These are phyloP conservation scores for Petroica traversi DNA, from an alignment of 2,113 vertebrate genomes.

Conservation along the genomic window DNA sequence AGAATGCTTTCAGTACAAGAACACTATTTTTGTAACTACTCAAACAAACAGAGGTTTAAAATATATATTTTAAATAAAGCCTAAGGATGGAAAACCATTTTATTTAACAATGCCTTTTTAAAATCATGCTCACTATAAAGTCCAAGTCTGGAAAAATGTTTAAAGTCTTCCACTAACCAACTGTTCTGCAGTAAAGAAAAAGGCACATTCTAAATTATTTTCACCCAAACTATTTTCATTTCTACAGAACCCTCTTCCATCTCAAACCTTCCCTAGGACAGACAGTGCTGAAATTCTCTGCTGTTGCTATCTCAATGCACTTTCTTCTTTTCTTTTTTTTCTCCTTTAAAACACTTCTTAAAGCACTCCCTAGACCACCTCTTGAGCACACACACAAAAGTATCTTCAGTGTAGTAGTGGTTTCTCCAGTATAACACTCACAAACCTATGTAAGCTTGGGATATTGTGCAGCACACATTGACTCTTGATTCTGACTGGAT, in stretches of 20 bases:
- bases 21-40: background rate
- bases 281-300: background rate
- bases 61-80: background rate
- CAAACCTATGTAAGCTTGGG: background rate
- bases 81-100: background rate
- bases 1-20: background rate
- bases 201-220: background rate
- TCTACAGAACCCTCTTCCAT: background rate
- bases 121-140: background rate
- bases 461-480: background rate
- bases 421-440: background rate
- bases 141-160: background rate
- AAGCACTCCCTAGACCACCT: background rate
- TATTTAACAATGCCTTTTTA: background rate
- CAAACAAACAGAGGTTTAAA: background rate
- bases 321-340: background rate
- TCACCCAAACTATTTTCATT: background rate
- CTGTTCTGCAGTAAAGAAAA: background rate
- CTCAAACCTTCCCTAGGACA: background rate
- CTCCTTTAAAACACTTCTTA: background rate
- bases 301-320: background rate
- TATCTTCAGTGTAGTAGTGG: background rate
- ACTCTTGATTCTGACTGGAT: background rate
- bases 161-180: background rate
- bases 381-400: background rate